Evolutionary conservation across 2,888 invertebrate species (phyloP), one percentile per base, ranked within the genome.

Genomic region (Erannis defoliaria): DNA sequence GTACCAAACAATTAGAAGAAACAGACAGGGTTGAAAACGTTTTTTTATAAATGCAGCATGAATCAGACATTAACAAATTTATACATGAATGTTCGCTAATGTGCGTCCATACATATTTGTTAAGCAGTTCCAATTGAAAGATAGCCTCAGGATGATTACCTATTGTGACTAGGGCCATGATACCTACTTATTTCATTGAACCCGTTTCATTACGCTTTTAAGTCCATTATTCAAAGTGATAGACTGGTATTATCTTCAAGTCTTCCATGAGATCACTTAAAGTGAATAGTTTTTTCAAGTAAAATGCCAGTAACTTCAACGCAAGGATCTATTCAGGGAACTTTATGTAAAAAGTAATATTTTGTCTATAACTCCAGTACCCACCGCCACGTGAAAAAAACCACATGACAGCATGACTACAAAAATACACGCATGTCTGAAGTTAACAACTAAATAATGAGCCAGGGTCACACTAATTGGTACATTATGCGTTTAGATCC

Each of bases 401-500:
- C 16, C 14, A 23, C 9, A 26, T 37, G 21, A 16, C 37, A 37
- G 10, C 4, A 3, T 29, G 29, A 16, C 16, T 5, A 9, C 38
- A 29, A 56, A 73, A 73, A 75, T 74, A 66, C 68, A 76, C 78
- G 74, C 74, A 55, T 51, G 56, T 63, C 53, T 37, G 42, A 55
- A 62, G 53, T 55, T 45, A 49, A 64, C 72, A 78, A 79, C 78
- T 80, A 77, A 70, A 79, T 76, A 73, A 81, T 75, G 63, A 57
- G 61, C 57, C 65, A 71, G 73, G 80, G 76, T 76, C 77, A 64
- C 63, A 64, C 68, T 77, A 79, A 77, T 80, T 77, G 68, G 58
- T 63, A 59, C 59, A 73, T 79, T 72, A 73, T 62, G 66, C 66
- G 55, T 66, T 68, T 70, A 73, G 59, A 48, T 40, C 56, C 51